Base-by-base conservation (phyloP, 1,140 invertebrate species). In the Lepidurus apus region DNA sequence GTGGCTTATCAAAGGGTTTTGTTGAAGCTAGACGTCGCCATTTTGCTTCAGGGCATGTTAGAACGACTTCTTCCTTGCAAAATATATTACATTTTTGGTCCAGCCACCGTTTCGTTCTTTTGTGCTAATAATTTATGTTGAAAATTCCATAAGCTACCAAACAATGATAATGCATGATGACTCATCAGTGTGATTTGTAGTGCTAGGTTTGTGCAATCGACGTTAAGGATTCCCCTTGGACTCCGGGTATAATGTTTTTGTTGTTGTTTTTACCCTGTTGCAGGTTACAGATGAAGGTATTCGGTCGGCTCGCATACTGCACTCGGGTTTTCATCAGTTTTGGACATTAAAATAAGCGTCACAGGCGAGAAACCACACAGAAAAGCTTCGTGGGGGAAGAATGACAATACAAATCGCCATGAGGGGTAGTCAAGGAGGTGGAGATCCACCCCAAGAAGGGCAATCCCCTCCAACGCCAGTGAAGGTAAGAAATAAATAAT, bases 221-320 rank as follows among this genome's bases (percentile, higher is more conserved):
- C 34, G 34, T 34, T 34, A 34, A 34, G 34, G 34, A 34, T 34
- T 34, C 34, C 34, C 34, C 34, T 34, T 34, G 4, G 34, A 34
- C 34, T 34, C 34, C 34, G 3, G 34, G 3, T 34, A 34, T 34
- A 65, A 21, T 65, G 5, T 17, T 65, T 21, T 1, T 65, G 53
- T 65, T 65, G 53, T 65, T 65, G 53, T 65, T 65, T 65, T 4
- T 13, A 13, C 21, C 9, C 53, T 17, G 13, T 17, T 34, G 21
- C 53, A 65, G 53, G 53, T 65, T 65, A 21, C 53, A 65, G 53
- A 65, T 65, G 53, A 65, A 65, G 53, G 53, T 65, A 65, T n/a
- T 7, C 53, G 21, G 21, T 21, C 53, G 53, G n/a, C 53, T 65
- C 17, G 6, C 13, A 65, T 65, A 65, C 21, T 65, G 17, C 21